phyloP scores from a whole-genome alignment of 2,113 vertebrate species.

The Micronycteris hirsuta region DNA sequence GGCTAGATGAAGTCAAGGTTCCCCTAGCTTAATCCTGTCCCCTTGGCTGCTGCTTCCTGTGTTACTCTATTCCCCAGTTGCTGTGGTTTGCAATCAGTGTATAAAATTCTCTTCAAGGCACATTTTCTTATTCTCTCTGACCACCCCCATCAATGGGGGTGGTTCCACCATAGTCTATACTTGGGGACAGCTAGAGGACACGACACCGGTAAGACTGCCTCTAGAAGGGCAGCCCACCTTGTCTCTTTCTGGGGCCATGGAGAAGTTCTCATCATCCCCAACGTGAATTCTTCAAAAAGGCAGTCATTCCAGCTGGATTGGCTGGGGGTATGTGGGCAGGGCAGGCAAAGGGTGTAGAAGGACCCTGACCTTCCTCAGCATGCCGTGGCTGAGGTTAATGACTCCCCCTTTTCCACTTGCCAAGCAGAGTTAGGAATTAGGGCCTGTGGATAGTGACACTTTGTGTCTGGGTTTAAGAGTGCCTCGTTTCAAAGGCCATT shows the following conservation, averaged over 20 bases:
- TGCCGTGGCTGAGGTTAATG: not conserved
- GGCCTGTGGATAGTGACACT: not conserved
- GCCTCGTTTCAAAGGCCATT: not conserved
- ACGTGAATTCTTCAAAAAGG: not conserved
- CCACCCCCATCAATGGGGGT: rapidly evolving
- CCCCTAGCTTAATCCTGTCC: not conserved
- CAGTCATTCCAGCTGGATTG: not conserved
- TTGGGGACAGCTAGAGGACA: not conserved
- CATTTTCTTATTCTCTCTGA: not conserved
- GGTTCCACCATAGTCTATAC: not conserved
- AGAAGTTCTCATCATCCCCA: not conserved
- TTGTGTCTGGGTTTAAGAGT: not conserved
- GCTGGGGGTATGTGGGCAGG: not conserved
- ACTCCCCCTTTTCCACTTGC: not conserved
- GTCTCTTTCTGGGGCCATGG: not conserved
- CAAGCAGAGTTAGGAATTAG: not conserved
- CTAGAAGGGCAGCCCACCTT: not conserved
- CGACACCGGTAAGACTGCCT: not conserved
- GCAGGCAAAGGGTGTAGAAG: not conserved
- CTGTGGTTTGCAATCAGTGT: not conserved
- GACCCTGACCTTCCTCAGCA: rapidly evolving
- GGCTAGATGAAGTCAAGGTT: constrained; percentile 1
- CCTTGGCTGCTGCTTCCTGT: not conserved
- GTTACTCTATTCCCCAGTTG: not conserved
- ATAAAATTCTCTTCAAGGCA: not conserved